Evolutionary conservation across 2,113 vertebrate species (phyloP).

Genomic region (Lepisosteus osseus): DNA sequence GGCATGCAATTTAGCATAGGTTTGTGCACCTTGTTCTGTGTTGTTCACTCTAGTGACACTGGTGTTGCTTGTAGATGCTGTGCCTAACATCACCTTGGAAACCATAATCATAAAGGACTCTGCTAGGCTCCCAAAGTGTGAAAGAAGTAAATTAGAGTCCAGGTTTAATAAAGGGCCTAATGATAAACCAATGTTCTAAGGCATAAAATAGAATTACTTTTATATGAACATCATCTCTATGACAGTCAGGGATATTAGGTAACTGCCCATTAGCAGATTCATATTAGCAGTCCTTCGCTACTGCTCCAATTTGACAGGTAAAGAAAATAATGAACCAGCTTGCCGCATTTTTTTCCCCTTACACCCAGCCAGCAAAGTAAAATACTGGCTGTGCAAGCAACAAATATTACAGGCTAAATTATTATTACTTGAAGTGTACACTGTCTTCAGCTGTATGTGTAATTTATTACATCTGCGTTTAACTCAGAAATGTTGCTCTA

Average conservation of each 20-base stretch:
- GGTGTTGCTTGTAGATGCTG: constrained; percentile 49
- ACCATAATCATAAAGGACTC: constrained; percentile 61
- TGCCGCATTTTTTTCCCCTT: constrained; percentile 26
- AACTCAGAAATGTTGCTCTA: too few relatives aligned
- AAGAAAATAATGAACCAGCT: constrained; percentile 40
- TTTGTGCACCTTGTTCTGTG: constrained; percentile 48
- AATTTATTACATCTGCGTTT: not conserved
- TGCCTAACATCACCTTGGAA: constrained; percentile 67
- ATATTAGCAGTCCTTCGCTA: constrained; percentile 17
- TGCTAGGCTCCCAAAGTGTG: constrained; percentile 41
- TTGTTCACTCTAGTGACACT: constrained; percentile 61
- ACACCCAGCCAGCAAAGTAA: constrained; percentile 8
- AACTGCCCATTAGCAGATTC: constrained; percentile 41
- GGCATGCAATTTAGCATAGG: constrained; percentile 65
- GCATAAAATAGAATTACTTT: constrained; percentile 34
- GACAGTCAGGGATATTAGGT: constrained; percentile 37
- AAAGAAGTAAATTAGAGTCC: constrained; percentile 52
- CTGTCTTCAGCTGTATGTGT: constrained; percentile 2
- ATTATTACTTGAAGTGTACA: constrained; percentile 19
- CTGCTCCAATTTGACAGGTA: constrained; percentile 36
- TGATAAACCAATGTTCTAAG: constrained; percentile 47
- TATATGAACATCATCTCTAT: constrained; percentile 40
- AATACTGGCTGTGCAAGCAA: constrained; percentile 26
- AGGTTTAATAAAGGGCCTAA: constrained; percentile 49
- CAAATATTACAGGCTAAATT: constrained; percentile 27